A percentile compares a stretch with the other conserved stretches of the same genome.
Conservation (phyloP, 1,140 invertebrate species). For the Proctacanthus coquilletti region DNA sequence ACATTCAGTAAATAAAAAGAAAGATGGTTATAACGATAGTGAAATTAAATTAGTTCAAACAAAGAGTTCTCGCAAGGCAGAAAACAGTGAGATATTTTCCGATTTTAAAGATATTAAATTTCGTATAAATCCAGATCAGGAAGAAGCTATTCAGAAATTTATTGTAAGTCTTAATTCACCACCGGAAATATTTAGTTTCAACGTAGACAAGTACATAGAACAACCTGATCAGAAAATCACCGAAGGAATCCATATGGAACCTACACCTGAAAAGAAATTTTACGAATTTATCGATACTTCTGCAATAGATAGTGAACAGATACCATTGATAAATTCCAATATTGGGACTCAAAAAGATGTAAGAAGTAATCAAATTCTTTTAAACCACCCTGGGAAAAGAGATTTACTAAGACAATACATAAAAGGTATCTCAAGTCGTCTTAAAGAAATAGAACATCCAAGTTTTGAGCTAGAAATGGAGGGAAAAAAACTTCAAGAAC, state of each 20-base stretch:
- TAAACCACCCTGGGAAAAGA: background rate
- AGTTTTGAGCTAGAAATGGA: no score
- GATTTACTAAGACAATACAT: conserved; percentile 1
- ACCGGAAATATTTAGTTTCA: conserved; percentile 1
- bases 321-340: background rate
- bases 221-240: background rate
- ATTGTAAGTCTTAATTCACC: background rate
- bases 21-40: no score
- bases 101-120: conserved; percentile 1
- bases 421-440: background rate
- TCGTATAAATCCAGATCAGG: background rate
- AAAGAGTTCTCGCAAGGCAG: no score
- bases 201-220: background rate
- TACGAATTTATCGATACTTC: background rate
- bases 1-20: no score
- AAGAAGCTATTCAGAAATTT: conserved; percentile 1
- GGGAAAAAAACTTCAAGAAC: no score
- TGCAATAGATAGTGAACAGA: background rate
- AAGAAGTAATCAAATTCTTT: background rate
- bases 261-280: background rate
- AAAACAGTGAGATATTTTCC: no score
- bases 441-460: no score
- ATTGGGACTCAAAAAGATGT: background rate
- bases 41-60: no score
- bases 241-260: background rate